phyloP scores from a whole-genome alignment of 2,113 vertebrate species.

The Anarrhichthys ocellatus region DNA sequence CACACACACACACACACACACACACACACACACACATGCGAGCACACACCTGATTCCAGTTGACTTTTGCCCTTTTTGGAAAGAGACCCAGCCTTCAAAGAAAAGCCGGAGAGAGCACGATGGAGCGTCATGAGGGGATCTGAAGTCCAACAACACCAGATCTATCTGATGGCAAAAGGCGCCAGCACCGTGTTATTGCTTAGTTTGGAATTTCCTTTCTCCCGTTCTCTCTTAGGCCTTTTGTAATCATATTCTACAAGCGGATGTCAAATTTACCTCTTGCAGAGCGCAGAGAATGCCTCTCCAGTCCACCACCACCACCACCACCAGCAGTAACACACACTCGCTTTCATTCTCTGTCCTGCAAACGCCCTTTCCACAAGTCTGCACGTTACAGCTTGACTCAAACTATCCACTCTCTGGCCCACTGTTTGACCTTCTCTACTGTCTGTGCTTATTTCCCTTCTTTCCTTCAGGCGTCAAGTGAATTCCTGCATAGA shows the following conservation, averaged over 20 bases:
- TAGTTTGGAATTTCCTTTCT: conserved; percentile 66
- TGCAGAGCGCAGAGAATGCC: conserved; percentile 46
- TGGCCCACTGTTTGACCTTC: conserved; percentile 48
- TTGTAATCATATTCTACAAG: conserved; percentile 62
- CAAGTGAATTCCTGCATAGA: conserved; percentile 20
- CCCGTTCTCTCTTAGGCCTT: conserved; percentile 50
- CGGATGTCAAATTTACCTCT: conserved; percentile 63
- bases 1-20: no score
- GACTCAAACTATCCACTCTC: conserved; percentile 44
- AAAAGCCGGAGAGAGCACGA: conserved; percentile 30
- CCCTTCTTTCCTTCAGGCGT: conserved; percentile 44
- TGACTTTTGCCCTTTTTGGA: conserved; percentile 63
- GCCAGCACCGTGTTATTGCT: conserved; percentile 70
- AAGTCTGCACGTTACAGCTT: conserved; percentile 33
- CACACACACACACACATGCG: not conserved
- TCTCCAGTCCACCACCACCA: conserved; percentile 10
- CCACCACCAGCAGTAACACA: conserved; percentile 9
- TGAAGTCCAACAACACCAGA: conserved; percentile 58
- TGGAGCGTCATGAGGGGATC: conserved; percentile 47
- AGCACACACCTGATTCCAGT: conserved; percentile 72
- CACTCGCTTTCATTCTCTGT: conserved; percentile 16
- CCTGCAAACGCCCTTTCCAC: conserved; percentile 19
- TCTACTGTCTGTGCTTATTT: conserved; percentile 50
- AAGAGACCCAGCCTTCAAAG: conserved; percentile 68
- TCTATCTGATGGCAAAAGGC: conserved; percentile 67